These are phyloP conservation scores for Brienomyrus longianalis DNA, from an alignment of 2,113 vertebrate genomes.

Conservation along the genomic window DNA sequence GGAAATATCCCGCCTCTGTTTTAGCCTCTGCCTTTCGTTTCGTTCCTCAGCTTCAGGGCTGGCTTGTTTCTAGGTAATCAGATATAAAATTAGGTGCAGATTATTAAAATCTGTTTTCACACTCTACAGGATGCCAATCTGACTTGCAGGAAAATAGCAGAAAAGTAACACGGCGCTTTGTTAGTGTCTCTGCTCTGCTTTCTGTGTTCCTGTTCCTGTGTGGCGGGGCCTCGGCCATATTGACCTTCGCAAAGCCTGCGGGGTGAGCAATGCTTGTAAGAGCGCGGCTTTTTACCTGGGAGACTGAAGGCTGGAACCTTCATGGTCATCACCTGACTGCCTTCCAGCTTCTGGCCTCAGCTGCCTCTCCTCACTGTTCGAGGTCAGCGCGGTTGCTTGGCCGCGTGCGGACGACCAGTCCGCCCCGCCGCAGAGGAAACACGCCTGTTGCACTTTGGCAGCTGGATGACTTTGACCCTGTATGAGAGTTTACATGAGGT, in stretches of 20 bases:
- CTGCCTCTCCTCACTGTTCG: neutral
- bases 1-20: neutral
- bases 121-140: neutral
- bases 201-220: neutral
- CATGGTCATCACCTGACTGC: neutral
- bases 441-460: neutral
- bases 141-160: neutral
- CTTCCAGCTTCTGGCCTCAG: neutral
- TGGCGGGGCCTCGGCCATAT: neutral
- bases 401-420: too few relatives aligned
- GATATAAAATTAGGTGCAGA: neutral
- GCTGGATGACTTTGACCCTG: neutral
- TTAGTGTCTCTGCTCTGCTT: neutral
- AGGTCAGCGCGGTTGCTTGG: neutral
- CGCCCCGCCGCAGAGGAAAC: neutral
- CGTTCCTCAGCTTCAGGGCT: neutral
- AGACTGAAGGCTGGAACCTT: neutral
- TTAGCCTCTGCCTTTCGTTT: neutral
- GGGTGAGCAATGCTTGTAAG: neutral
- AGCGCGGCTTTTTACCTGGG: neutral
- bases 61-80: neutral
- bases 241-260: neutral
- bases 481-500: neutral
- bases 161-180: neutral
- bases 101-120: constrained; percentile 7